Percentiles rank a stretch among this genome's conserved stretches.
phyloP scores from a whole-genome alignment of 1,140 invertebrate species.

The Heliconius hermathena region DNA sequence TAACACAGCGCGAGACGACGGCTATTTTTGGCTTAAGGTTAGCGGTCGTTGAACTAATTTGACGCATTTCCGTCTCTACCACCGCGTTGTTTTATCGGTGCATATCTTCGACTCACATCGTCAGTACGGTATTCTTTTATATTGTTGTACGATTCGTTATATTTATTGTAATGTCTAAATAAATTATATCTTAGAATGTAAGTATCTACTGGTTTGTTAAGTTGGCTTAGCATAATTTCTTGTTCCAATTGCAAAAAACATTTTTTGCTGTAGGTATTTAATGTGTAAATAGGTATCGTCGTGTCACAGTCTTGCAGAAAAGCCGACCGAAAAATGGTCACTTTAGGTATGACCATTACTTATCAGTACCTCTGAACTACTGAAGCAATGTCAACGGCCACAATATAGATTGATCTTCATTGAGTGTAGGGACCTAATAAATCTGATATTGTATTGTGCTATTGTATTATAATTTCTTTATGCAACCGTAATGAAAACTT shows the following conservation, averaged over 20 bases:
- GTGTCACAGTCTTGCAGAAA: too few species aligned
- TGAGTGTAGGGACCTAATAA: not conserved
- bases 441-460: not conserved
- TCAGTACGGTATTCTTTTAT: not conserved
- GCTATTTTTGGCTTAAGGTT: conserved; percentile 39
- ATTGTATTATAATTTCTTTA: not conserved
- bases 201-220: too few species aligned
- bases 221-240: too few species aligned
- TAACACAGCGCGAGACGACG: not conserved
- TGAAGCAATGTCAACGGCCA: not conserved
- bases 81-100: not conserved
- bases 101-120: not conserved
- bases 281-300: too few species aligned
- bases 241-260: too few species aligned
- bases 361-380: not conserved
- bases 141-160: not conserved
- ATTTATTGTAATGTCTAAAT: too few species aligned
- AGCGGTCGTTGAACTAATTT: conserved; percentile 41
- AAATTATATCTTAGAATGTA: too few species aligned
- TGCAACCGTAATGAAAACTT: not conserved
- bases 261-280: too few species aligned
- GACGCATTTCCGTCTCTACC: not conserved
- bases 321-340: not conserved
- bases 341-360: not conserved
- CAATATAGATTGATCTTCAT: not conserved